A percentile compares a stretch with the other conserved stretches of the same genome.
Evolutionary conservation across 2,888 invertebrate genomes (phyloP).

Genomic region (Stenodema calcarata): DNA sequence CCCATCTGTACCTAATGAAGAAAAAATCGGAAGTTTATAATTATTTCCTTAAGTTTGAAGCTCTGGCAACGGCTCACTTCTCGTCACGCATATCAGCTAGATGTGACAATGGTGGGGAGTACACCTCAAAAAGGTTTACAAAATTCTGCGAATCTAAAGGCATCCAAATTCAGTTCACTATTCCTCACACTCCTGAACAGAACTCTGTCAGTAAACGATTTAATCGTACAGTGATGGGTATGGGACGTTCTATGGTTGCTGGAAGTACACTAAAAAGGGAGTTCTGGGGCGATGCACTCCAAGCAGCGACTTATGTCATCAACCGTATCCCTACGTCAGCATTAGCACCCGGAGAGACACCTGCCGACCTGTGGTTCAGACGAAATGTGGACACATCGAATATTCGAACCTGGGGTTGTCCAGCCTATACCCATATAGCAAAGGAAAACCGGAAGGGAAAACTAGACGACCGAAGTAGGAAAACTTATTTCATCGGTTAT

Average conservation of each 20-base stretch:
- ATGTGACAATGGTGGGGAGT: constrained; percentile 55
- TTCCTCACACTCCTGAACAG: constrained; percentile 47
- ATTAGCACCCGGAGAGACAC: constrained; percentile 54
- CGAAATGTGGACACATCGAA: constrained; percentile 57
- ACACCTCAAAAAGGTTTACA: constrained; percentile 42
- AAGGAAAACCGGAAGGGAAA: constrained; percentile 31
- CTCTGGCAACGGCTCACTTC: neutral
- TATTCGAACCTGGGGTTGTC: constrained; percentile 58
- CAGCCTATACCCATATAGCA: constrained; percentile 25
- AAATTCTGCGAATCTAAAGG: constrained; percentile 49
- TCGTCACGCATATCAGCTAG: neutral
- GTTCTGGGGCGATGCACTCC: neutral
- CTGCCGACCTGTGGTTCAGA: constrained; percentile 57
- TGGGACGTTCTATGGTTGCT: constrained; percentile 56
- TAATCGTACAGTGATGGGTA: constrained; percentile 56
- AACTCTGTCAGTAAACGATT: constrained; percentile 52
- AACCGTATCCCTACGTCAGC: neutral
- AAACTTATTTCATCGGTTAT: constrained; percentile 4
- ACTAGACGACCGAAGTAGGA: constrained; percentile 28
- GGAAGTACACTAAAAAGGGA: constrained; percentile 52
- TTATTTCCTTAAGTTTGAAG: neutral
- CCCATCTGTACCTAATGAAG: constrained; percentile 55
- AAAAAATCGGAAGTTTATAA: constrained; percentile 57
- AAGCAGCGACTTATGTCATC: neutral
- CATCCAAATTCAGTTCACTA: constrained; percentile 50